Evolutionary conservation across 2,888 invertebrate genomes (phyloP), one percentile per base, ranked within the genome.

Genomic region (Limnephilus rhombicus): DNA sequence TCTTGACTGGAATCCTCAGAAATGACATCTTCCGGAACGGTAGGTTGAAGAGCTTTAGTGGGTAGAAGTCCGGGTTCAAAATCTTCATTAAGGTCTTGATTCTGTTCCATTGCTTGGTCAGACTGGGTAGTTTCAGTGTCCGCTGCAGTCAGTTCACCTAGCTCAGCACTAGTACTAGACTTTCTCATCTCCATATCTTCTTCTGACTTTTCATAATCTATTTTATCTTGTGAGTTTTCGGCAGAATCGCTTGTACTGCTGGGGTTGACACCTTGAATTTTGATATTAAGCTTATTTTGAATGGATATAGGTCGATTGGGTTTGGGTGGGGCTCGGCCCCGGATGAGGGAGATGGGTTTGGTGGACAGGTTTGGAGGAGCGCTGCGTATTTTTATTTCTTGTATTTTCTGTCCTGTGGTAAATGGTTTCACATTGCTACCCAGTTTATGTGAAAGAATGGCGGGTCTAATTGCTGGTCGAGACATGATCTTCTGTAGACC

Each of bases 331-430:
- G 95, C 94, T 93, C 95, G 95, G 0, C 95, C 94, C 18, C 96
- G 95, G 94, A 96, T 94, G 1, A 95, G 93, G 15, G 93, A 92
- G 41, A 95, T 95, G 0, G 95, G 94, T 96, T 96, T 3, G 95
- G 96, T 81, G 96, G 96, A 91, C 95, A 96, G 93, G 85, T 92
- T 92, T 3, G 92, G 29, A 12, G 91, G 68, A 49, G 91, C 87
- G 83, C 85, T 92, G 82, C 91, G 92, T 24, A 92, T 93, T 92
- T 92, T 94, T 41, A 91, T 90, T 82, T 92, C 92, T 41, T 93
- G 92, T 24, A 93, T 91, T 86, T 92, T 93, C 34, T 90, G 93
- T 2, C 96, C 96, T 0, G 95, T 95, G 15, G 95, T 93, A 94
- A 96, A 94, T 0, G 95, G 95, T 92, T 96, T 94, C 0, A 94